Evolutionary conservation across 1,140 invertebrate genomes (phyloP).

Genomic region (Temnothorax nylanderi): DNA sequence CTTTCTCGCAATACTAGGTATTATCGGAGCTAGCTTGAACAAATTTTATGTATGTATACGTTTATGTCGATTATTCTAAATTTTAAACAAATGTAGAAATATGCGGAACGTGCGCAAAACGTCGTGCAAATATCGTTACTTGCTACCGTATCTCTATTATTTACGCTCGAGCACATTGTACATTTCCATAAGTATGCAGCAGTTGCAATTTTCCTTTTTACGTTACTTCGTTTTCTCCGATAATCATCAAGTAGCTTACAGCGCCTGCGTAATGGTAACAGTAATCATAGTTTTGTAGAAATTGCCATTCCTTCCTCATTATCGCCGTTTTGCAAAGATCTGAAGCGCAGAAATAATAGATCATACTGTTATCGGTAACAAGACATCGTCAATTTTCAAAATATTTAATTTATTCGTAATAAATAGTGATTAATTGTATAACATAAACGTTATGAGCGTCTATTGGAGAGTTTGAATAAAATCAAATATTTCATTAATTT

Average conservation of each 20-base stretch:
- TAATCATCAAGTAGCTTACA: constrained; percentile 11
- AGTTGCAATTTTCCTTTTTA: constrained; percentile 30
- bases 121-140: constrained; percentile 29
- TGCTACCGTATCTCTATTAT: constrained; percentile 22
- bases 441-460: background rate
- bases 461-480: background rate
- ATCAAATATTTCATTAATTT: background rate
- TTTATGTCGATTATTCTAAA: background rate
- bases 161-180: constrained; percentile 43
- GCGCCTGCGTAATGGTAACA: background rate
- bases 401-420: background rate
- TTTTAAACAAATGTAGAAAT: constrained; percentile 13
- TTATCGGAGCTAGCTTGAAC: background rate
- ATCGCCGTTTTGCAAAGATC: background rate
- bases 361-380: background rate
- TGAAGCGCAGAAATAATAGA: background rate
- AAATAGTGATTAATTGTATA: background rate
- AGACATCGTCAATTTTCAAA: background rate
- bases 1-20: background rate
- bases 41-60: background rate
- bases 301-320: background rate
- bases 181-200: constrained; percentile 41
- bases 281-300: background rate
- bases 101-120: constrained; percentile 14
- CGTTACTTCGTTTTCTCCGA: constrained; percentile 30